Percentiles rank a stretch among this genome's conserved stretches.
These are phyloP conservation scores for Macrochelys suwanniensis DNA, from an alignment of 2,797 vertebrate genomes.

Conservation along the genomic window DNA sequence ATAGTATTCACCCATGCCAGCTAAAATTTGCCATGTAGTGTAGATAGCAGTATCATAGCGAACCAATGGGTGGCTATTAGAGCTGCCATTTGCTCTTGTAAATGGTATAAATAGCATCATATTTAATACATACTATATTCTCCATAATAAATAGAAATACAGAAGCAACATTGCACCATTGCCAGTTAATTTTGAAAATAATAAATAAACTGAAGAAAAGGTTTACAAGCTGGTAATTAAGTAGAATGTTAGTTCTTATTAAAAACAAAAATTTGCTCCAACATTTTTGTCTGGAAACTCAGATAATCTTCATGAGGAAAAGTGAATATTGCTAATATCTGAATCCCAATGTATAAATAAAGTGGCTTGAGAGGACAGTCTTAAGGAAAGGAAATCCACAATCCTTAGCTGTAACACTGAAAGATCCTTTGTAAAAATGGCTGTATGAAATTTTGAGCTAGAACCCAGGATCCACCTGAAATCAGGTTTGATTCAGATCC, in stretches of 20 bases:
- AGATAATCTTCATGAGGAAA: background rate
- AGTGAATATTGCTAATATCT: background rate
- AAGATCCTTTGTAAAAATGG: background rate
- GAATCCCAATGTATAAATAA: background rate
- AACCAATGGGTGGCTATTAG: constrained; percentile 74
- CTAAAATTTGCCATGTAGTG: constrained; percentile 28
- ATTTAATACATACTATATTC: constrained; percentile 20
- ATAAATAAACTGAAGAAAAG: background rate
- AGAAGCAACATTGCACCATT: constrained; percentile 22
- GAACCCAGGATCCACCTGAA: background rate
- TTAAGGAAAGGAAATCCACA: background rate
- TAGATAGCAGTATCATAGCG: constrained; percentile 62
- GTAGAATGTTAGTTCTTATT: background rate
- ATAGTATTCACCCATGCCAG: constrained; percentile 22
- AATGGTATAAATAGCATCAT: constrained; percentile 65
- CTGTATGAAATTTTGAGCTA: background rate
- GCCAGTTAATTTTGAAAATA: constrained; percentile 48
- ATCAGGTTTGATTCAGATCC: background rate
- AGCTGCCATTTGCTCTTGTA: constrained; percentile 56
- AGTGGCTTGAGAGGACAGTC: background rate
- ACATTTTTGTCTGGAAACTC: fast-evolving
- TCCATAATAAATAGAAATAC: constrained; percentile 33
- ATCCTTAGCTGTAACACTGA: background rate
- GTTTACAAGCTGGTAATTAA: constrained; percentile 20
- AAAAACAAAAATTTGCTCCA: constrained; percentile 29